Evolutionary conservation across 2,113 vertebrate species (phyloP), one percentile per base, ranked within the genome.

Genomic region (Zingel zingel): DNA sequence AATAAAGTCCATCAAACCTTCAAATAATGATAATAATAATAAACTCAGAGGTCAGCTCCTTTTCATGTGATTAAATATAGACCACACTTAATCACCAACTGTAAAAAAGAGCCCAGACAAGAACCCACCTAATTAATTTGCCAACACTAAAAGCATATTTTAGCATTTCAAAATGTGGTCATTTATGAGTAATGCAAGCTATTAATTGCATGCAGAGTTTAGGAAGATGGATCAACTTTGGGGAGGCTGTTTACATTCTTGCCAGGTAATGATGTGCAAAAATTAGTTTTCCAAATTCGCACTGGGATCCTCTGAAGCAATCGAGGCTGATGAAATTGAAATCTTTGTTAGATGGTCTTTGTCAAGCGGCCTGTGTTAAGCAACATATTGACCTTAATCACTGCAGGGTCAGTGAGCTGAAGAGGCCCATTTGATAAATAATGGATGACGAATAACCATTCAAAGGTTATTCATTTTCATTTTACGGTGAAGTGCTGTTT

Each of bases 401-500:
- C 74, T 81, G 83, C 81, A 88, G 90, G 93, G 94, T 92, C 90
- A 93, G 88, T 72, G 67, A 74, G 88, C 53, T 83, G 89, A 89
- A 87, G 87, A 84, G 81, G 76, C 76, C 67, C 58, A 75, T 93
- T 87, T 87, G 70, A 76, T 88, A 84, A 90, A 90, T 93, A 94
- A 93, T 87, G 84, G 83, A 91, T 79, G 76, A 84, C 77, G 86
- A 90, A 92, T 82, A 91, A 86, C 86, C 83, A 88, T 89, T 92
- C 82, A 88, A 74, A 91, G 91, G 89, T 93, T 89, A 87, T 95
- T 94, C 82, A 93, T 89, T 94, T 94, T 92, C 84, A 91, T 92
- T 94, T 86, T 66, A 69, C 83, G 69, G 66, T 83, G 72, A 91
- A 92, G 91, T 81, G 78, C 83, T 78, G 82, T 91, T 93, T 91